These are phyloP conservation scores for Megalops atlanticus DNA, from an alignment of 2,113 vertebrate species.

Conservation along the genomic window DNA sequence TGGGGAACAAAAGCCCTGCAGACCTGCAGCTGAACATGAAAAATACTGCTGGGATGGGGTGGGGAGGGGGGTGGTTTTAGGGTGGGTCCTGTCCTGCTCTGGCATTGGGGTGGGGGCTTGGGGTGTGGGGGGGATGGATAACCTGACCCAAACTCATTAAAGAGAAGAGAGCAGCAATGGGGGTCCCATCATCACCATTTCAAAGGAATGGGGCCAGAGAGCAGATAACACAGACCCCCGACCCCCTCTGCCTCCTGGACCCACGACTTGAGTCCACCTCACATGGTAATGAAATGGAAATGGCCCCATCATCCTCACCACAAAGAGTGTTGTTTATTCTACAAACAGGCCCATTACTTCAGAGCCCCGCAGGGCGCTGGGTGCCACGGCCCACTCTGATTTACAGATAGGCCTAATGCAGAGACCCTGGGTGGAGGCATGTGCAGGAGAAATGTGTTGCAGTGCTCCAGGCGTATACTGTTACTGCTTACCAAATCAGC, in stretches of 20 bases:
- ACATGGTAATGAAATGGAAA: not conserved
- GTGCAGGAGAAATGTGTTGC: not conserved
- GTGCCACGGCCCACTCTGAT: not conserved
- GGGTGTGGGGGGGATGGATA: constrained; percentile 63
- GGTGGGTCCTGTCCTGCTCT: constrained; percentile 4
- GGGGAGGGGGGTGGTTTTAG: constrained; percentile 33
- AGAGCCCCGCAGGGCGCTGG: not conserved
- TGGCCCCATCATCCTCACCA: constrained; percentile 9
- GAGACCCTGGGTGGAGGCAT: not conserved
- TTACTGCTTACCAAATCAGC: not conserved
- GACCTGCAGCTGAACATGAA: constrained; percentile 76
- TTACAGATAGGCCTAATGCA: not conserved
- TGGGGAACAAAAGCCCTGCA: constrained; percentile 77
- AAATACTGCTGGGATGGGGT: constrained; percentile 65
- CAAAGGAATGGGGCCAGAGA: constrained; percentile 57
- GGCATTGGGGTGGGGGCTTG: constrained; percentile 45
- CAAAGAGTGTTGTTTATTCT: constrained; percentile 53
- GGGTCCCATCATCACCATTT: constrained; percentile 62
- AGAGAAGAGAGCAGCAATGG: constrained; percentile 53
- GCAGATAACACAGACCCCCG: constrained; percentile 46
- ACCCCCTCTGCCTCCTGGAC: constrained; percentile 28
- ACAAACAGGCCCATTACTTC: constrained; percentile 41
- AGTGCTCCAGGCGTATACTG: too few species aligned
- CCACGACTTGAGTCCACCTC: not conserved
- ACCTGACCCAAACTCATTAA: constrained; percentile 57